Evolutionary conservation across 2,113 vertebrate genomes (phyloP), one percentile per base, ranked within the genome.

Genomic region (Dissostichus mawsoni): DNA sequence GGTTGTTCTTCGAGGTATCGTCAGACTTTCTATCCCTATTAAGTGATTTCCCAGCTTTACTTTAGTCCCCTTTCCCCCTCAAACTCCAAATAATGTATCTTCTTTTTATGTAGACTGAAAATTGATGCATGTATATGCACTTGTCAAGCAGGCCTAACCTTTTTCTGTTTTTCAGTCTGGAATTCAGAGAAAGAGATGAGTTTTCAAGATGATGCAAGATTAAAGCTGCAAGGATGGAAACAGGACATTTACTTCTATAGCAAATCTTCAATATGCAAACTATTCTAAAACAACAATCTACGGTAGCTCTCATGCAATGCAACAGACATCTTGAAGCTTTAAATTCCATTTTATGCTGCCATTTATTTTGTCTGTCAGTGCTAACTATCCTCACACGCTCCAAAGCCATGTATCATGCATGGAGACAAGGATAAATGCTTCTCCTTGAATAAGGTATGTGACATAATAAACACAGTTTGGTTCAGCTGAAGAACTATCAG

Each of bases 401-500:
- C 6, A 0, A 0, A 25, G 66, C 52, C 55, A 13, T 87, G 64
- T 33, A 76, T 87, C 69, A 61, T 13, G 59, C 75, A 64, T 52
- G 76, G 25, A 82, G 74, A 82, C 67, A 23, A 53, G 62, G 12
- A 18, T 41, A 72, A 59, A 84, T 65, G 45, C 23, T 23, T 82
- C 76, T 72, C 74, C 88, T 76, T 77, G 83, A 84, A 69, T 68
- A 25, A 72, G 74, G 67, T 80, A 91, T 89, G 83, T 55, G 57
- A 79, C 81, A 79, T 79, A 91, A 89, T 90, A 93, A 92, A 92
- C 85, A 89, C 45, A 77, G 86, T 57, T 70, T 71, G 74, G 36
- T 62, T 76, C 45, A 58, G 67, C 74, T 81, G 69, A 23, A 61
- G 75, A 62, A 77, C 55, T 63, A 75, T 80, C 76, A 62, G 52